These are phyloP conservation scores for Dusona sp. DNA, from an alignment of 2,888 invertebrate genomes.

Conservation along the genomic window DNA sequence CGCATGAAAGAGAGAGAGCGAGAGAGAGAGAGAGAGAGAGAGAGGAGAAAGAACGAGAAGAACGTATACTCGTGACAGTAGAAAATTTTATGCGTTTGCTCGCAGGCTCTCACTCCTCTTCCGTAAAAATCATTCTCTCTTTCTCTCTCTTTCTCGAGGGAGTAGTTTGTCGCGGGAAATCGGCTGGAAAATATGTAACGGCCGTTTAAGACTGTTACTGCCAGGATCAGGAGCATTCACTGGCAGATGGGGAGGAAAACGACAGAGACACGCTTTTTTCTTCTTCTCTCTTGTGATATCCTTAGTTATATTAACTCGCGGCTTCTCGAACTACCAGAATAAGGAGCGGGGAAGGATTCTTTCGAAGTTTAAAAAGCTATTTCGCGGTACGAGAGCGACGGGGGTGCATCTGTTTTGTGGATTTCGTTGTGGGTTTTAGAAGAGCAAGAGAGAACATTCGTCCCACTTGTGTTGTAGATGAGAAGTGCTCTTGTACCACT, in stretches of 20 bases:
- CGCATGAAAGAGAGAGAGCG: no score
- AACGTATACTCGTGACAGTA: constrained; percentile 32
- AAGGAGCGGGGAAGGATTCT: constrained; percentile 55
- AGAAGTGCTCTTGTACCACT: constrained; percentile 39
- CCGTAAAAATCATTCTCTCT: constrained; percentile 23
- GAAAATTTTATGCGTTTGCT: constrained; percentile 44
- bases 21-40: no score
- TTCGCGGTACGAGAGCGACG: constrained; percentile 71
- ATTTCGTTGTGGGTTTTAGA: constrained; percentile 71
- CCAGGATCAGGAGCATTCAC: constrained; percentile 75
- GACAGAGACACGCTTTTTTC: constrained; percentile 57
- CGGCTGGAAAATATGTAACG: constrained; percentile 79
- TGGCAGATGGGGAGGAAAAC: constrained; percentile 68
- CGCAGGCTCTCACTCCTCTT: constrained; percentile 8
- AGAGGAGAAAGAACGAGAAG: no score
- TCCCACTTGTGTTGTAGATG: constrained; percentile 45
- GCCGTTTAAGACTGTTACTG: constrained; percentile 79
- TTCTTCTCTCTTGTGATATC: constrained; percentile 28
- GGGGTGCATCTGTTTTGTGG: constrained; percentile 81
- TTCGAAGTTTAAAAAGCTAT: constrained; percentile 81
- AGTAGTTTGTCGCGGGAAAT: constrained; percentile 72
- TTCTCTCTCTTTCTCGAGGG: constrained; percentile 30
- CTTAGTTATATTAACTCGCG: constrained; percentile 69
- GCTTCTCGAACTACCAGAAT: constrained; percentile 67
- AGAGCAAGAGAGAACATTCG: constrained; percentile 52